Conservation (phyloP, 2,888 invertebrate species). For the Abrostola tripartita region DNA sequence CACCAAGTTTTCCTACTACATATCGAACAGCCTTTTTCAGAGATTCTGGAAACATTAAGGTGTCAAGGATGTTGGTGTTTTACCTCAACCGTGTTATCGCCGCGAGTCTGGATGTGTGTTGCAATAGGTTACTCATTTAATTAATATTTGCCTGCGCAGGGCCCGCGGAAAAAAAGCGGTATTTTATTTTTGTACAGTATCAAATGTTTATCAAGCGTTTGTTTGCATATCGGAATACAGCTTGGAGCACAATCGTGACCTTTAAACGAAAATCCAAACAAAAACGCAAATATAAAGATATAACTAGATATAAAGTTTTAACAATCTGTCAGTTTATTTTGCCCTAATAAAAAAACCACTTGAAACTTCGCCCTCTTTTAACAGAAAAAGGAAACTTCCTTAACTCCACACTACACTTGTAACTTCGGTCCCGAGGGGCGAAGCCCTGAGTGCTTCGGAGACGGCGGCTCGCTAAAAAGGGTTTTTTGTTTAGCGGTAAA, state of each 20-base stretch:
- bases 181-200: too few species aligned
- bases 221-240: background rate
- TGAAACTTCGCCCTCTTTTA: slow-evolving; percentile 32
- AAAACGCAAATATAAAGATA: slow-evolving; percentile 13
- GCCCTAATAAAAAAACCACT: slow-evolving; percentile 32
- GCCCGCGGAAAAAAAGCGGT: too few species aligned
- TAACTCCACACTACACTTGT: slow-evolving; percentile 35
- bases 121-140: background rate
- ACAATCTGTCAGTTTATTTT: slow-evolving; percentile 13
- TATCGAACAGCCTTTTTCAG: background rate
- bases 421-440: slow-evolving; percentile 43
- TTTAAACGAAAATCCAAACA: background rate
- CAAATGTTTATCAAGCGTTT: background rate
- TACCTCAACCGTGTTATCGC: background rate
- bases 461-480: slow-evolving; percentile 25
- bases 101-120: background rate
- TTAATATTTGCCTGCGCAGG: background rate
- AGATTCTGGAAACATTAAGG: slow-evolving; percentile 28
- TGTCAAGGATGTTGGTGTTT: slow-evolving; percentile 28
- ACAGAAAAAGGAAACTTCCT: slow-evolving; percentile 48
- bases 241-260: too few species aligned
- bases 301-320: slow-evolving; percentile 33
- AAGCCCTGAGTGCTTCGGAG: slow-evolving; percentile 41
- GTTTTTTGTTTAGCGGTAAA: slow-evolving; percentile 40
- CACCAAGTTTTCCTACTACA: slow-evolving; percentile 33